Base-by-base conservation (phyloP, 2,888 invertebrate species). In the Prosopocoilus inquinatus region DNA sequence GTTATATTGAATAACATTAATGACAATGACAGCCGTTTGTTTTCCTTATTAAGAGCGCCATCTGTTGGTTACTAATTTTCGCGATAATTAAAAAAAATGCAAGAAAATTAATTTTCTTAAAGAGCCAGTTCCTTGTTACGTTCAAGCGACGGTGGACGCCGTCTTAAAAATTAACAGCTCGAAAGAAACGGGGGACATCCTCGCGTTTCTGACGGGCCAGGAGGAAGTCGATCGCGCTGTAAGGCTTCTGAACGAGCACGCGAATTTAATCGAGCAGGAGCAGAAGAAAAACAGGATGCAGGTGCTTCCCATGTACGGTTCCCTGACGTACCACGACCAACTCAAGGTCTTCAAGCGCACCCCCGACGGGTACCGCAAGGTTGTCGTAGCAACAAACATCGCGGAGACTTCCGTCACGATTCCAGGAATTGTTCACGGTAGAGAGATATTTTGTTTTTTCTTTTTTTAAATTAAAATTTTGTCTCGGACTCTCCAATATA, bases 351-450 rank as follows among this genome's bases (percentile, higher is more conserved):
- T 96, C 73, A 86, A 88, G 66, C 79, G 79, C 8, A 81, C 87
- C 0, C 80, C 83, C 5, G 83, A 83, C 59, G 87, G 87, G 33
- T 84, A 86, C 0, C 80, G 98, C 28, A 98, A 97, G 78, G 87
- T 97, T 15, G 86, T 99, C 0, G 80, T 98, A 3, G 91, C 97
- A 0, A 98, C 97, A 0, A 98, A 98, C 72, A 91, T 99, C 50
- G 97, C 98, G 0, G 98, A 99, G 78, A 94, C 98, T 0, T 96
- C 96, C 1, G 86, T 98, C 12, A 98, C 98, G 0, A 95, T 98
- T 68, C 88, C 91, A 2, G 96, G 96, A 16, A 87, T 99, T 60
- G 88, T 88, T 32, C 95, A 94, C 76, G 92, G 93, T 93, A 77
- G 78, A 74, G 60, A 15, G 7, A 28, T 28, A 3, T 5, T 28